Base-by-base conservation (phyloP, 1,140 invertebrate genomes). In the Rhagoletis zephyria region DNA sequence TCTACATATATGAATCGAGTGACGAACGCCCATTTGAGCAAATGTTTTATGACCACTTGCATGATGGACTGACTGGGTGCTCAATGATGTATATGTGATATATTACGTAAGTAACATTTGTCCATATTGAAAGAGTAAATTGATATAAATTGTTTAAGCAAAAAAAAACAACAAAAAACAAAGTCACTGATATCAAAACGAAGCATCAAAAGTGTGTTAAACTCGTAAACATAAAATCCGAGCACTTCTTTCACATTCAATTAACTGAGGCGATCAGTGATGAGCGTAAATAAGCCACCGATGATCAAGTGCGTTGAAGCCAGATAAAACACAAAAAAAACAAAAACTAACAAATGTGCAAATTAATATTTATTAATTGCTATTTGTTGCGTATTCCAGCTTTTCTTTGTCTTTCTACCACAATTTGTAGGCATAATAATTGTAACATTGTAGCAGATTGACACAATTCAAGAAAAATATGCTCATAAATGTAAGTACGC, bases 321-420 rank as follows among this genome's bases (percentile, higher is more conserved):
- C 1, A 56, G 10, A 56, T 7, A 56, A 56, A 56, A 56, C 51
- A 56, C 0, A 16, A 63, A n/a, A 16, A n/a, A 63, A 16, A 63
- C 5, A 56, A 56, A 7, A 56, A 5, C 51, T 7, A 56, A 3
- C 2, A 56, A 56, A 74, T 74, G 42, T 74, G 74, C 45, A 81
- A 81, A 81, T 81, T 81, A 51, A 81, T 56, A 81, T 81, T 56
- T 56, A 81, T 81, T 81, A 81, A 48, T 81, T 56, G 42, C 45
- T 81, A 56, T 45, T n/a, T 81, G 16, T 3, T 51, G 74, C 48
- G 74, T 56, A 81, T 56, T 30, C 30, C 7, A 81, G 30, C 1
- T 19, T 16, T 30, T 56, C 74, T 56, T 81, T 81, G 48, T 81
- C 74, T 81, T 81, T 56, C 64, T 19, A 30, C 48, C 74, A 81